phyloP scores from a whole-genome alignment of 2,888 invertebrate species.

The Panorpa germanica region DNA sequence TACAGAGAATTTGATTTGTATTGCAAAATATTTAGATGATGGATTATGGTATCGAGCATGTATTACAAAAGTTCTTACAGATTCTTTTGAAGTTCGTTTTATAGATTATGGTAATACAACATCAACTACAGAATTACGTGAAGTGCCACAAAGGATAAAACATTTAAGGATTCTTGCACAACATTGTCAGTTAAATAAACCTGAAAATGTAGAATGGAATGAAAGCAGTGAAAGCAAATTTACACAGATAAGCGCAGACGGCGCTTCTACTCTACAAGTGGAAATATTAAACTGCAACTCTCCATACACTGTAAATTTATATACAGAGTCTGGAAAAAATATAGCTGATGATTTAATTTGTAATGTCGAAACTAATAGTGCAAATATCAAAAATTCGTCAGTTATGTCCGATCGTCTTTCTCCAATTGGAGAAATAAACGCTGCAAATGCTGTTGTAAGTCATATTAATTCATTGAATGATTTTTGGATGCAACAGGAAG shows the following conservation, averaged over 20 bases:
- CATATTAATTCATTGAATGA: slow-evolving; percentile 28
- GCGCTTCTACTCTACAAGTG: slow-evolving; percentile 47
- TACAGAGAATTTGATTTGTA: too few relatives aligned
- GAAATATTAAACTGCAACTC: too few relatives aligned
- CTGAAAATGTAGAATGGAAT: slow-evolving; percentile 42
- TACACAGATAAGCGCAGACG: slow-evolving; percentile 44
- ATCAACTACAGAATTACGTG: slow-evolving; percentile 33
- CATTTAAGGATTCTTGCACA: slow-evolving; percentile 33
- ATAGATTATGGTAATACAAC: slow-evolving; percentile 48
- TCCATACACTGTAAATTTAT: too few relatives aligned
- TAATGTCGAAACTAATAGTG: too few relatives aligned
- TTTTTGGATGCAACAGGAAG: slow-evolving; percentile 22
- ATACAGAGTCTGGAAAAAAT: too few relatives aligned
- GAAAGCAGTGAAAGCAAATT: slow-evolving; percentile 44
- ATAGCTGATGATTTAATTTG: too few relatives aligned
- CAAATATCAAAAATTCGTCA: too few relatives aligned
- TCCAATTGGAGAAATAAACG: not conserved
- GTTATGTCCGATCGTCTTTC: slow-evolving; percentile 6
- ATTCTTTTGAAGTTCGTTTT: slow-evolving; percentile 28
- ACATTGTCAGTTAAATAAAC: slow-evolving; percentile 41
- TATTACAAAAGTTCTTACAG: slow-evolving; percentile 31
- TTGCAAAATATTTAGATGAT: slow-evolving; percentile 44
- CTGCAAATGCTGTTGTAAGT: slow-evolving; percentile 27
- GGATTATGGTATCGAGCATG: slow-evolving; percentile 47
- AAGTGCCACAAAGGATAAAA: slow-evolving; percentile 36